Evolutionary conservation across 2,113 vertebrate species (phyloP).

Genomic region (Eptatretus burgeri): DNA sequence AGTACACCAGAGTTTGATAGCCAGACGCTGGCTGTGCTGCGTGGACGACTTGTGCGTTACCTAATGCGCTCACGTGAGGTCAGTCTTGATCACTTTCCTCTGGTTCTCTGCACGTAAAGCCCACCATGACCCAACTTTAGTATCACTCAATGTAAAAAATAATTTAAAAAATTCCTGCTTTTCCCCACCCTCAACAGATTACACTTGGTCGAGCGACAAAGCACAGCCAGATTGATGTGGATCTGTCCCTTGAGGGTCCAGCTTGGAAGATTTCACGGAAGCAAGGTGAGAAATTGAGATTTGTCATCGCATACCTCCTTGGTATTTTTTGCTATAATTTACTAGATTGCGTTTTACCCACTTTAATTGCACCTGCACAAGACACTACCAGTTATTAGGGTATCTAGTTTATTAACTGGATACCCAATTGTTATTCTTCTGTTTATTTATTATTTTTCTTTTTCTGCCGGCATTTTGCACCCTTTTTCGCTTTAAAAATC

Average conservation of each 20-base stretch:
- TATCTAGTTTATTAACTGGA: too few relatives aligned
- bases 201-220: constrained; percentile 69
- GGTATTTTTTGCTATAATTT: too few relatives aligned
- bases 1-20: constrained; percentile 53
- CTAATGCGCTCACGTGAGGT: constrained; percentile 76
- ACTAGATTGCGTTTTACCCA: too few relatives aligned
- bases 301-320: too few relatives aligned
- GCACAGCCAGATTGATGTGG: constrained; percentile 80
- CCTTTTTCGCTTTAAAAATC: too few relatives aligned
- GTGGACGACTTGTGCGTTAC: constrained; percentile 72
- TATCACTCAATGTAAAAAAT: neutral
- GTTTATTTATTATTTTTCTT: too few relatives aligned
- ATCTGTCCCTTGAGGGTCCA: constrained; percentile 58
- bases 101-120: too few relatives aligned
- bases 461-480: too few relatives aligned
- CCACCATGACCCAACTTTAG: neutral
- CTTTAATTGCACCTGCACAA: too few relatives aligned
- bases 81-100: constrained; percentile 2
- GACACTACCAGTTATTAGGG: too few relatives aligned
- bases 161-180: neutral
- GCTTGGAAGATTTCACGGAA: constrained; percentile 91
- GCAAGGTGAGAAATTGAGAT: constrained; percentile 25
- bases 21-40: constrained; percentile 57
- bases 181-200: constrained; percentile 21
- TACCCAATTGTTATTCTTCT: too few relatives aligned